These are phyloP conservation scores for Florisuga fusca DNA, from an alignment of 2,797 vertebrate species.

Conservation along the genomic window DNA sequence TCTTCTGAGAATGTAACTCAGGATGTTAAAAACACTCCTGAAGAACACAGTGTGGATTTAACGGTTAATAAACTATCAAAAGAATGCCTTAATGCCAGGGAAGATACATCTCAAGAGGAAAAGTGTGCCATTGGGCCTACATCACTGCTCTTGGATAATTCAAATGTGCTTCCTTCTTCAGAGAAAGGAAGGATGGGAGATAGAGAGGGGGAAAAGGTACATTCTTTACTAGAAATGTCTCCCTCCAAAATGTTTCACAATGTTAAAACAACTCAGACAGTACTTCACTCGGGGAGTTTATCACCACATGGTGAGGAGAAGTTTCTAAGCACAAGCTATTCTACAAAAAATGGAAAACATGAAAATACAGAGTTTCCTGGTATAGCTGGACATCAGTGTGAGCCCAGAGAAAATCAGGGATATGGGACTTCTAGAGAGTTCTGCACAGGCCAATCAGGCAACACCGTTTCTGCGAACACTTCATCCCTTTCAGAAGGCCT, in stretches of 20 bases:
- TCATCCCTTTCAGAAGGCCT: background rate
- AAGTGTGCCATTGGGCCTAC: background rate
- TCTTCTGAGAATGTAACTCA: background rate
- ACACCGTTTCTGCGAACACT: background rate
- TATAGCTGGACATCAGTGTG: background rate
- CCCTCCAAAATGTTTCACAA: background rate
- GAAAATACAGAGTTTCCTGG: background rate
- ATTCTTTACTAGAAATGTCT: background rate
- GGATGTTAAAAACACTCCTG: background rate
- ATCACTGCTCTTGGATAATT: background rate
- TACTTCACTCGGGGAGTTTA: background rate
- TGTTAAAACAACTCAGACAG: background rate
- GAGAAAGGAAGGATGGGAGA: background rate
- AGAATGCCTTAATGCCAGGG: background rate
- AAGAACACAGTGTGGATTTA: background rate
- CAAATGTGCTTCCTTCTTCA: background rate
- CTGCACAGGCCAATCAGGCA: background rate
- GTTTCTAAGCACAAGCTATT: background rate
- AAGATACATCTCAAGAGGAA: slow-evolving; percentile 15
- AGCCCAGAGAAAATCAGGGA: background rate
- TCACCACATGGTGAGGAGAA: background rate
- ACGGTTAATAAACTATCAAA: background rate
- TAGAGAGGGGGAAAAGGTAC: accelerated
- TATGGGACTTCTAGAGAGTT: background rate
- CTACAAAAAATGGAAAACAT: background rate